A percentile compares a stretch with the other conserved stretches of the same genome.
Evolutionary conservation across 2,113 vertebrate genomes (phyloP).

Genomic region (Numenius arquata): DNA sequence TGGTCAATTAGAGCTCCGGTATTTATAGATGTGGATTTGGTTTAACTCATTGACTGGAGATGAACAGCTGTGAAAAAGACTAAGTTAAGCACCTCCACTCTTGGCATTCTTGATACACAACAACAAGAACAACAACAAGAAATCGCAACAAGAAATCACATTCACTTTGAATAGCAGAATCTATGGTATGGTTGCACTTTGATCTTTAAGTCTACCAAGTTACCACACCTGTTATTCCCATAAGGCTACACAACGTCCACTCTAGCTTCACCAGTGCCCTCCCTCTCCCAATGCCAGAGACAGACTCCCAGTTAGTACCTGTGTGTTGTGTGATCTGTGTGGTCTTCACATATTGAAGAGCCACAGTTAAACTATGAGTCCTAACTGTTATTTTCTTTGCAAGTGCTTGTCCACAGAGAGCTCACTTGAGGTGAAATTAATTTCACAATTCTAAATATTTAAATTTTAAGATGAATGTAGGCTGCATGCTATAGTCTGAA

Average conservation of each 20-base stretch:
- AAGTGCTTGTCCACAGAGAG: background rate
- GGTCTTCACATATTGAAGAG: background rate
- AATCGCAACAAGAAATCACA: background rate
- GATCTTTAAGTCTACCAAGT: background rate
- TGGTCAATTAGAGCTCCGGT: background rate
- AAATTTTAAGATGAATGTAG: background rate
- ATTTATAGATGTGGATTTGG: background rate
- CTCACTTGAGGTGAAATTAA: background rate
- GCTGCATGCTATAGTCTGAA: background rate
- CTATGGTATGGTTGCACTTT: background rate
- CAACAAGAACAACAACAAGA: background rate
- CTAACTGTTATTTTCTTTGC: background rate
- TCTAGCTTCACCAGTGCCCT: background rate
- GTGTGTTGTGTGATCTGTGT: background rate
- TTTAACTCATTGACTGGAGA: background rate
- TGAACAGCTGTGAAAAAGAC: background rate
- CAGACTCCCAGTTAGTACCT: background rate
- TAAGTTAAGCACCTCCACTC: background rate
- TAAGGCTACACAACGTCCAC: background rate
- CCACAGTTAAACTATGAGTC: background rate
- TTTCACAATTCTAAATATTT: background rate
- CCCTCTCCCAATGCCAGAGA: background rate
- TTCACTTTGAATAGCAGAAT: background rate
- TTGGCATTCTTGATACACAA: background rate
- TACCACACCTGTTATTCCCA: background rate